These are phyloP conservation scores for Nymphalis c-album DNA, from an alignment of 2,888 invertebrate species.

Conservation along the genomic window DNA sequence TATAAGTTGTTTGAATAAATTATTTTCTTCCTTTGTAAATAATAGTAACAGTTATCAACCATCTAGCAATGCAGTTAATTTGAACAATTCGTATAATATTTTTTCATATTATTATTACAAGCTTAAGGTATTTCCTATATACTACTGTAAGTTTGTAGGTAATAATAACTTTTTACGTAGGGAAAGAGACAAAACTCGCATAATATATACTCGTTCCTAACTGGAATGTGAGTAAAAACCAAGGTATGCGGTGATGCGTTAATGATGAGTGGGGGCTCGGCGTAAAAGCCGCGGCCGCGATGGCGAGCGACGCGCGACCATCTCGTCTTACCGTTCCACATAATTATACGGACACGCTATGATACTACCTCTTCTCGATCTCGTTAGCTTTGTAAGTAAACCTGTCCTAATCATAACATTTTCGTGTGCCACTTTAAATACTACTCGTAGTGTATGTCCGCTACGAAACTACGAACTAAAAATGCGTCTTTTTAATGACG, in stretches of 20 bases:
- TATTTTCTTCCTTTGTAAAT: not conserved
- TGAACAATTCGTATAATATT: too few relatives aligned
- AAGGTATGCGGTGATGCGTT: conserved; percentile 59
- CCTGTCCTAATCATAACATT: conserved; percentile 1
- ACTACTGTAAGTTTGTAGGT: too few relatives aligned
- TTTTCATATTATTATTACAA: too few relatives aligned
- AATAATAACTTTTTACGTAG: conserved; percentile 2
- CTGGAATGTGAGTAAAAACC: conserved; percentile 51
- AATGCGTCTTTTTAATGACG: too few relatives aligned
- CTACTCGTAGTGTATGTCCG: too few relatives aligned
- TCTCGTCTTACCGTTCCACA: conserved; percentile 27
- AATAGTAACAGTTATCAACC: not conserved
- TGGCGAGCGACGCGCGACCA: conserved; percentile 67
- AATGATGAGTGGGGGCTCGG: conserved; percentile 44
- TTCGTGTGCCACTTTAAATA: conserved; percentile 3
- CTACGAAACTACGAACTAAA: too few relatives aligned
- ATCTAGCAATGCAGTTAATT: too few relatives aligned
- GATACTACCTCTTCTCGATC: conserved; percentile 4
- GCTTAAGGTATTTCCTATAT: too few relatives aligned
- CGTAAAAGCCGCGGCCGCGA: conserved; percentile 57
- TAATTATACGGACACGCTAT: conserved; percentile 14
- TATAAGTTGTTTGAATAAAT: not conserved
- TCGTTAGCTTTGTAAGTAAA: conserved; percentile 6
- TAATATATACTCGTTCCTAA: conserved; percentile 13
- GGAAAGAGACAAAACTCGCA: conserved; percentile 15